Conservation (phyloP, 2,888 invertebrate species). For the Agrotis exclamationis region DNA sequence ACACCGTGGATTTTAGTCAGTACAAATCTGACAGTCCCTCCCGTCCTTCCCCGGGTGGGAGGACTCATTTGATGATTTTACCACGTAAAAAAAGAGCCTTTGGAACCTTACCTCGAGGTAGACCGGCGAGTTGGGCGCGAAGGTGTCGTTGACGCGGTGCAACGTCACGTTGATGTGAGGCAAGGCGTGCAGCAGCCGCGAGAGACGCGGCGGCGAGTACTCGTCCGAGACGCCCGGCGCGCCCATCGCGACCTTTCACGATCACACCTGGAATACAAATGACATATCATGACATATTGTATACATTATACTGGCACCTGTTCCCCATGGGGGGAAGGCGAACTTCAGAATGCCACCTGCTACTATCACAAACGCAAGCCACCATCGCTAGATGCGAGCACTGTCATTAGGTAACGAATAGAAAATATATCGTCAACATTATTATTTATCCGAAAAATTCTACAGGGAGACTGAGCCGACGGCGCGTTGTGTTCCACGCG, state of each 20-base stretch:
- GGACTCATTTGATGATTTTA: too few species aligned
- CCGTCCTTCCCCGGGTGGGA: too few species aligned
- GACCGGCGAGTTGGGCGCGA: slow-evolving; percentile 96
- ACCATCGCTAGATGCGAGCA: too few species aligned
- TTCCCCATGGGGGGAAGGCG: too few species aligned
- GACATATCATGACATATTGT: not conserved
- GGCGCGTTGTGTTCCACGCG: too few species aligned
- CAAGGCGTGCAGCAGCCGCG: slow-evolving; percentile 96
- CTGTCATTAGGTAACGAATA: not conserved
- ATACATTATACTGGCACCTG: too few species aligned
- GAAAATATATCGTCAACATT: not conserved
- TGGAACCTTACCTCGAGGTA: slow-evolving; percentile 93
- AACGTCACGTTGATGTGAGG: slow-evolving; percentile 98
- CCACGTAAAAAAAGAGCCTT: too few species aligned
- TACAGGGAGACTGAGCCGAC: too few species aligned
- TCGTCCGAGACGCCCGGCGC: slow-evolving; percentile 92
- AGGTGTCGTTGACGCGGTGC: slow-evolving; percentile 97
- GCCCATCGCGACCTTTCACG: slow-evolving; percentile 85
- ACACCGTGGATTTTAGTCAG: too few species aligned
- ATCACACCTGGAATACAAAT: slow-evolving; percentile 73
- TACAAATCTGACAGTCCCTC: too few species aligned
- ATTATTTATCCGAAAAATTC: not conserved
- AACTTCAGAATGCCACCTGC: too few species aligned
- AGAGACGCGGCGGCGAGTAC: slow-evolving; percentile 96
- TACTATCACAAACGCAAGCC: too few species aligned